These are phyloP conservation scores for Aptenodytes patagonicus DNA, from an alignment of 2,113 vertebrate genomes.

Conservation along the genomic window DNA sequence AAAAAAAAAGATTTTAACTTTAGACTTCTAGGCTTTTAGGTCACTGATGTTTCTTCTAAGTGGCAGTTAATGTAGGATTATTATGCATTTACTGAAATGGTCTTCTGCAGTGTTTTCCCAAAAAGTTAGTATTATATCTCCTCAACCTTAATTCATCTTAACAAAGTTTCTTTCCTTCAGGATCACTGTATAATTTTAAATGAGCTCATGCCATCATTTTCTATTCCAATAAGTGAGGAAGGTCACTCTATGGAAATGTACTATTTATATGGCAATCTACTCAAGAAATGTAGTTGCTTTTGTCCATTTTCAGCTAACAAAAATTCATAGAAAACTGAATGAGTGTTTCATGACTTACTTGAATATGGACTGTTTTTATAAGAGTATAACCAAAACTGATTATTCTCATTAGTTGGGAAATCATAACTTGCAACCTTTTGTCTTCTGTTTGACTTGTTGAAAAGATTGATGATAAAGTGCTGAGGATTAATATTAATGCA, in stretches of 20 bases:
- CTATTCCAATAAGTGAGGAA: not conserved
- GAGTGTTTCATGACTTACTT: not conserved
- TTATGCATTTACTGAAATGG: not conserved
- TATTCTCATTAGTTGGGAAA: not conserved
- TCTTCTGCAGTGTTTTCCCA: not conserved
- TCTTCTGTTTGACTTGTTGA: not conserved
- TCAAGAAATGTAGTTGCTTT: not conserved
- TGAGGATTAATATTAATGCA: not conserved
- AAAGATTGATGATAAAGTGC: not conserved
- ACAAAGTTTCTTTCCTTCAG: not conserved
- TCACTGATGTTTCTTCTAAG: not conserved
- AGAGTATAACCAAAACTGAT: not conserved
- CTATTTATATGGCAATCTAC: not conserved
- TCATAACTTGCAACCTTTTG: not conserved
- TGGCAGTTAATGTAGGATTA: not conserved
- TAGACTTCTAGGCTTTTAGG: not conserved
- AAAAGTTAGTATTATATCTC: not conserved
- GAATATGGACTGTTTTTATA: not conserved
- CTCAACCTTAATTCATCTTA: not conserved
- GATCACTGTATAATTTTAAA: not conserved
- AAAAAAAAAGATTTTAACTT: not conserved
- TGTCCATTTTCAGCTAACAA: not conserved
- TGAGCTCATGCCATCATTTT: not conserved
- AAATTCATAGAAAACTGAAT: not conserved
- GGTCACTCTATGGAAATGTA: not conserved